Conservation (phyloP, 2,797 vertebrate species). For the Rhadinocentrus ornatus region DNA sequence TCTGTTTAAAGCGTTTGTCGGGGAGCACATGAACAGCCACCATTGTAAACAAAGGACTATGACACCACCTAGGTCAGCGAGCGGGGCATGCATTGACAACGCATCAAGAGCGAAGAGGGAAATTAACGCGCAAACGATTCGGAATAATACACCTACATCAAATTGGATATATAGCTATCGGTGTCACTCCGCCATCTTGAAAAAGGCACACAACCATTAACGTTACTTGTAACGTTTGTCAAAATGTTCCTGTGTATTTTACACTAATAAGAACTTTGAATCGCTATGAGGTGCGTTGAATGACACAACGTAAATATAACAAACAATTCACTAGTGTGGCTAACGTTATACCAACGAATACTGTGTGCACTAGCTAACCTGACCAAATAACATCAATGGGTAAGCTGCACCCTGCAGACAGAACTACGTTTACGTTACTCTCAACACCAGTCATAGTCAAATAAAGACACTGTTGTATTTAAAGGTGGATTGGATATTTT, state of each 20-base stretch:
- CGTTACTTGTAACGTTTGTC: constrained; percentile 71
- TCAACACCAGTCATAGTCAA: neutral
- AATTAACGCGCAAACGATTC: neutral
- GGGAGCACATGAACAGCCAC: constrained; percentile 40
- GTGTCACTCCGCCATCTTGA: constrained; percentile 93
- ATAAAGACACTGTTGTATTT: neutral
- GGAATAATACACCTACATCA: constrained; percentile 22
- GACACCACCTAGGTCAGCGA: constrained; percentile 27
- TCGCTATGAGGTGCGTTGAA: neutral
- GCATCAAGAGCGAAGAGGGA: neutral
- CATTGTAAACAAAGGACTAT: constrained; percentile 72
- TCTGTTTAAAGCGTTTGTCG: constrained; percentile 6
- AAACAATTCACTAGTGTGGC: neutral
- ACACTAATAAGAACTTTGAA: neutral
- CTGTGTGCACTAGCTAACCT: constrained; percentile 11
- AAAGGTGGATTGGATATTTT: neutral
- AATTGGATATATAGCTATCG: constrained; percentile 51
- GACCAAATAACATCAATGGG: constrained; percentile 18
- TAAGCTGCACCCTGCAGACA: constrained; percentile 33
- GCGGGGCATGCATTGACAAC: constrained; percentile 15
- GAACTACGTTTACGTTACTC: constrained; percentile 42
- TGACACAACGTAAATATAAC: neutral
- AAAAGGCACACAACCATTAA: constrained; percentile 84
- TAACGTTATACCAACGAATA: neutral
- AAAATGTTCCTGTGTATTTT: constrained; percentile 42